Conservation (phyloP, 30 jellyfish, hydroid and myxozoan species). For the Mastigias papua region DNA sequence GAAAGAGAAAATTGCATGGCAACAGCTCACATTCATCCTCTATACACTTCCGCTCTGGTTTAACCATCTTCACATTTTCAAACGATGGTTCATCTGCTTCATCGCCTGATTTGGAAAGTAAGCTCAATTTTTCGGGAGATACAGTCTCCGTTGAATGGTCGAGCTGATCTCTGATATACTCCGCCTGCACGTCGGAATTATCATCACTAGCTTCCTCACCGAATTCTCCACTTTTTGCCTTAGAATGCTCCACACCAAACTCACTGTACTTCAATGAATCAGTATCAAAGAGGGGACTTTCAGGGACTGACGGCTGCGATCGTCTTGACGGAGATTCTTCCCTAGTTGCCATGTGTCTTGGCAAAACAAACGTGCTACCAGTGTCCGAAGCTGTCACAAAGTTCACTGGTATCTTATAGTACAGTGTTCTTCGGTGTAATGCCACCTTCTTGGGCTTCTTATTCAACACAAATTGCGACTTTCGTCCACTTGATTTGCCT, state of each 20-base stretch:
- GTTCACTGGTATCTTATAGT: slow-evolving; percentile 63
- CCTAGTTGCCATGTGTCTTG: slow-evolving; percentile 10
- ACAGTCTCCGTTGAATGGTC: slow-evolving; percentile 21
- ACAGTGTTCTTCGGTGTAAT: slow-evolving; percentile 47
- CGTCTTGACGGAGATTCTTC: slow-evolving; percentile 53
- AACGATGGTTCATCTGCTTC: slow-evolving; percentile 41
- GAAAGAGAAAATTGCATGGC: not conserved
- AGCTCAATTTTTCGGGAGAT: slow-evolving; percentile 20
- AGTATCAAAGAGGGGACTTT: slow-evolving; percentile 32
- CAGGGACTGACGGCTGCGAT: slow-evolving; percentile 53
- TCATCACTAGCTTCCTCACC: not conserved
- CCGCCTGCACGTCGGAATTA: slow-evolving; percentile 62
- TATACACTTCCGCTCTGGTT: slow-evolving; percentile 41
- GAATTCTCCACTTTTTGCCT: not conserved
- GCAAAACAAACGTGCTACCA: slow-evolving; percentile 56
- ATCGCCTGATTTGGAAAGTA: slow-evolving; percentile 7
- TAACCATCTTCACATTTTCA: slow-evolving; percentile 44
- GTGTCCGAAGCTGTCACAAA: slow-evolving; percentile 57
- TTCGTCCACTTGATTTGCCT: not conserved
- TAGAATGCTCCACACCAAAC: slow-evolving; percentile 17
- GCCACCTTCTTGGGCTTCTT: slow-evolving; percentile 43
- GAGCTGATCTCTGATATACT: slow-evolving; percentile 48
- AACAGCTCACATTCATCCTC: slow-evolving; percentile 60
- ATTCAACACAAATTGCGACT: slow-evolving; percentile 17
- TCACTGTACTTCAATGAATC: slow-evolving; percentile 40